phyloP scores from a whole-genome alignment of 2,113 vertebrate species.

The Sander vitreus region DNA sequence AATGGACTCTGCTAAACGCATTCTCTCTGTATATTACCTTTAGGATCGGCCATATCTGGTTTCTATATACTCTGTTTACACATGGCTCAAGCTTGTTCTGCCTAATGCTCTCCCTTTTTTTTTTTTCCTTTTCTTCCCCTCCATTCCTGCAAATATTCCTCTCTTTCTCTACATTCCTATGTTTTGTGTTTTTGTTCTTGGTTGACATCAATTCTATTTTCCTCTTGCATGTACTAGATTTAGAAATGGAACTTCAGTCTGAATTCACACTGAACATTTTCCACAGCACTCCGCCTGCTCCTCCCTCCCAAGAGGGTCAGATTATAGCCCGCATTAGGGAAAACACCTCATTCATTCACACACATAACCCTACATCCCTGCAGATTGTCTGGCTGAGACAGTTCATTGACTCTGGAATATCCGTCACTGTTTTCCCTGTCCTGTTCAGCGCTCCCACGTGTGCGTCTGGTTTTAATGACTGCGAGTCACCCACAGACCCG shows the following conservation, averaged over 20 bases:
- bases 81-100: slow-evolving; percentile 42
- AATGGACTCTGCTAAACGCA: slow-evolving; percentile 85
- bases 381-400: slow-evolving; percentile 62
- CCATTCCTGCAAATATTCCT: neutral
- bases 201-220: slow-evolving; percentile 10
- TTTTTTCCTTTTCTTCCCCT: slow-evolving; percentile 15
- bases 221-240: slow-evolving; percentile 8
- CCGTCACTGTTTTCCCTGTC: slow-evolving; percentile 59
- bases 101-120: slow-evolving; percentile 26
- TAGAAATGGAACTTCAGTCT: slow-evolving; percentile 42
- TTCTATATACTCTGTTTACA: slow-evolving; percentile 75
- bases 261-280: slow-evolving; percentile 58
- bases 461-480: slow-evolving; percentile 69
- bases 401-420: slow-evolving; percentile 65
- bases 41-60: slow-evolving; percentile 76
- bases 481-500: slow-evolving; percentile 49
- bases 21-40: slow-evolving; percentile 80
- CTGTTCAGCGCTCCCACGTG: slow-evolving; percentile 46
- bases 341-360: slow-evolving; percentile 78
- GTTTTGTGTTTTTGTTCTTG: slow-evolving; percentile 35
- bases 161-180: slow-evolving; percentile 21
- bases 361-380: slow-evolving; percentile 59
- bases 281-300: slow-evolving; percentile 34
- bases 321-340: slow-evolving; percentile 71
- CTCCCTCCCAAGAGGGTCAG: slow-evolving; percentile 62